Evolutionary conservation across 2,888 invertebrate genomes (phyloP).

Genomic region (Acronicta psi): DNA sequence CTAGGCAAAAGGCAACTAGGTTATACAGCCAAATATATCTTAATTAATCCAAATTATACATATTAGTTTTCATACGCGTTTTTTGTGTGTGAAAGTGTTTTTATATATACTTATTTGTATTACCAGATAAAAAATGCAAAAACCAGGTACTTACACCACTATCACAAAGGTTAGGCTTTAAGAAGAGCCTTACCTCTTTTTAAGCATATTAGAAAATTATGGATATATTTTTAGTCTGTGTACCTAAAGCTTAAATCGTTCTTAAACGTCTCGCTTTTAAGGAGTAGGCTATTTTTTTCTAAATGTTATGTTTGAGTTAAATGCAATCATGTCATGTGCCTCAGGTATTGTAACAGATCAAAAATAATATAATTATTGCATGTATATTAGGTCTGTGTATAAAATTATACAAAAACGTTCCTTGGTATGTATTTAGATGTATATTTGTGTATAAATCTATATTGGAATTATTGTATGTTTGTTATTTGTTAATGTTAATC

Average conservation of each 20-base stretch:
- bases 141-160: no score
- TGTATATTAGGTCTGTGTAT: constrained; percentile 36
- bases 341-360: no score
- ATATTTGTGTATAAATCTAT: constrained; percentile 36
- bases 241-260: no score
- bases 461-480: constrained; percentile 18
- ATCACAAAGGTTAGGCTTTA: no score
- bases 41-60: background rate
- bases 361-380: constrained; percentile 16
- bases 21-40: background rate
- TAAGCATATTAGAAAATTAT: no score
- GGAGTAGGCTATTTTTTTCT: background rate
- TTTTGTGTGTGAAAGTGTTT: no score
- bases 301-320: background rate
- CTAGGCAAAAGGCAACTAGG: background rate
- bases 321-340: no score
- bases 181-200: no score
- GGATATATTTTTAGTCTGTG: no score
- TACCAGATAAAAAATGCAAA: no score
- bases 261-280: background rate
- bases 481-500: constrained; percentile 49
- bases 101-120: no score
- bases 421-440: constrained; percentile 16
- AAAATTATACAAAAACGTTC: constrained; percentile 28
- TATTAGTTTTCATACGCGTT: no score